Percentiles rank a stretch among this genome's conserved stretches.
phyloP scores from a whole-genome alignment of 2,797 vertebrate genomes.

The Adelosebastes latens region DNA sequence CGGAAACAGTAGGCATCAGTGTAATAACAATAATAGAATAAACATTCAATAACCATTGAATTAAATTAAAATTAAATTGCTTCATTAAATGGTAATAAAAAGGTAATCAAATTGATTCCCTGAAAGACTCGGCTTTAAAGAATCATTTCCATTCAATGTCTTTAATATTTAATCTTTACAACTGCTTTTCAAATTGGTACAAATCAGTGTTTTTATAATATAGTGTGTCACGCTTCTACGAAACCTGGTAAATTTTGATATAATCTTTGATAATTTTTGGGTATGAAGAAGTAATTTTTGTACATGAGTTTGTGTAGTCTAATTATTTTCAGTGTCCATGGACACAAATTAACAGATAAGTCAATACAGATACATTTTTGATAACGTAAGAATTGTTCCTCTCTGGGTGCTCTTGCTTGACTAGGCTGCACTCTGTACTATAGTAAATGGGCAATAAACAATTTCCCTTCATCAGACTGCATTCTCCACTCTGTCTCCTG shows the following conservation, averaged over 20 bases:
- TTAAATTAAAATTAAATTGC: conserved; percentile 13
- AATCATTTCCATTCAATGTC: background rate
- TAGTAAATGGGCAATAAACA: background rate
- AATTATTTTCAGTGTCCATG: background rate
- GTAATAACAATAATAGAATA: conserved; percentile 17
- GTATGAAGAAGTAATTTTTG: background rate
- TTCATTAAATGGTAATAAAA: conserved; percentile 6
- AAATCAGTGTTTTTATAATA: background rate
- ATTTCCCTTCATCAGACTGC: background rate
- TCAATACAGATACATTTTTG: background rate
- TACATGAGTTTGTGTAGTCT: background rate
- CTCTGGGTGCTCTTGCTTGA: background rate
- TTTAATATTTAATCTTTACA: background rate
- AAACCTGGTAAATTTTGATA: background rate
- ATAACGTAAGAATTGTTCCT: background rate
- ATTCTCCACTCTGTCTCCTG: background rate
- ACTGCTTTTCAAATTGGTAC: background rate
- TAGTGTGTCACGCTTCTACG: background rate
- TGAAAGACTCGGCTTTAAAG: background rate
- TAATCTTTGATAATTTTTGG: background rate
- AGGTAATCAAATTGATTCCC: conserved; percentile 4
- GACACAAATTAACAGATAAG: background rate
- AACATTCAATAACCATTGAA: conserved; percentile 9
- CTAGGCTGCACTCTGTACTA: background rate
- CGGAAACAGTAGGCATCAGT: conserved; percentile 9